Base-by-base conservation (phyloP, 2,888 invertebrate species). In the Microchrysa polita region DNA sequence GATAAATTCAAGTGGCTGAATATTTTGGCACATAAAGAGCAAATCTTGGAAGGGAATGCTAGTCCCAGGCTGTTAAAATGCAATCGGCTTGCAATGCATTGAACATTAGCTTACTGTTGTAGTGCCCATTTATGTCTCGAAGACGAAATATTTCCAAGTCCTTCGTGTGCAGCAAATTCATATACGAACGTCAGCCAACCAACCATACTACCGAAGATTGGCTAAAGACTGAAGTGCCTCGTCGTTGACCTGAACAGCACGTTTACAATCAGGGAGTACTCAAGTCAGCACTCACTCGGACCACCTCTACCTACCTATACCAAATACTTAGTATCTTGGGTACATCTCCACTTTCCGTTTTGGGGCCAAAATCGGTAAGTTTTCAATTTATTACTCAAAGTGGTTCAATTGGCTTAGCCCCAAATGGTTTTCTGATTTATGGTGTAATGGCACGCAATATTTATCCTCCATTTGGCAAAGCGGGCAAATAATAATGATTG, bases 381-480 rank as follows among this genome's bases (percentile, higher is more conserved):
- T 80, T 80, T 80, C 80, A 80, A 80, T 80, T 80, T 80, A 80
- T 80, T 79, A 79, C 79, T 79, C 79, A 80, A 80, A 80, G 79
- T 80, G 80, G 79, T 80, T 80, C 79, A 80, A 80, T 80, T 79
- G 80, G 79, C 79, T 79, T 78, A 78, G 77, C 76, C 77, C 79
- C 80, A 79, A 80, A 80, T 80, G 79, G 79, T 79, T 80, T 80
- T 79, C 79, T 81, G 81, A 82, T 82, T 82, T 82, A 82, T 80
- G 80, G 77, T 77, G 74, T 75, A 75, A 78, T 79, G 77, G 78
- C 82, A 83, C 82, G 83, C 82, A 81, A 82, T 79, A 76, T 76
- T 76, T 74, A 67, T 67, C 74, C 72, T 67, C 65, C 71, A 74
- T 73, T 74, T 74, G 72, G 71, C 74, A 76, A 65, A 67, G 72